Conservation (phyloP, 2,113 vertebrate genomes). For the Ascaphus truei region DNA sequence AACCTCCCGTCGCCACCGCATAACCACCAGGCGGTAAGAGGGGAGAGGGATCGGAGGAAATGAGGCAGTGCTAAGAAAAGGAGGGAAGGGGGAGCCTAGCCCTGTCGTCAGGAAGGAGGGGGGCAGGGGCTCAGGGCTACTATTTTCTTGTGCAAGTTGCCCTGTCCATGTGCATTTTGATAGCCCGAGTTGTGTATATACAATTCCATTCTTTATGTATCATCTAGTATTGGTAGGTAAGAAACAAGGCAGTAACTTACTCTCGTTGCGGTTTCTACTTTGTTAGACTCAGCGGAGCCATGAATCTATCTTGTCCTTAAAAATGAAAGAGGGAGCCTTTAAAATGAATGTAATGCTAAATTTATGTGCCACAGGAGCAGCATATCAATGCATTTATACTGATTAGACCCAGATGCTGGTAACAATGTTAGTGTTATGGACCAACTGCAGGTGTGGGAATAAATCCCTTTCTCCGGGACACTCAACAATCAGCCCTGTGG, state of each 20-base stretch:
- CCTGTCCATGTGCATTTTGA: too few species aligned
- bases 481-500: constrained; percentile 65
- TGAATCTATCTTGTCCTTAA: constrained; percentile 81
- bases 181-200: too few species aligned
- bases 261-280: constrained; percentile 66
- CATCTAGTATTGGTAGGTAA: constrained; percentile 47
- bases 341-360: constrained; percentile 71
- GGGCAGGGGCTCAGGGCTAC: too few species aligned
- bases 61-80: too few species aligned
- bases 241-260: constrained; percentile 62
- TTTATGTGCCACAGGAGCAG: constrained; percentile 73
- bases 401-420: constrained; percentile 76
- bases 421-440: constrained; percentile 79
- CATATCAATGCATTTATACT: constrained; percentile 65
- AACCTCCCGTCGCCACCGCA: too few species aligned
- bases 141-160: too few species aligned
- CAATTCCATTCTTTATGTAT: constrained; percentile 60
- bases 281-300: constrained; percentile 76
- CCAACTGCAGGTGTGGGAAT: constrained; percentile 75
- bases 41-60: too few species aligned
- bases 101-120: too few species aligned
- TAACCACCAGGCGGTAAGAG: too few species aligned
- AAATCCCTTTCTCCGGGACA: constrained; percentile 63
- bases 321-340: constrained; percentile 65
- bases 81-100: too few species aligned